These are phyloP conservation scores for Cantharis lateralis DNA, from an alignment of 2,888 invertebrate genomes.

Conservation along the genomic window DNA sequence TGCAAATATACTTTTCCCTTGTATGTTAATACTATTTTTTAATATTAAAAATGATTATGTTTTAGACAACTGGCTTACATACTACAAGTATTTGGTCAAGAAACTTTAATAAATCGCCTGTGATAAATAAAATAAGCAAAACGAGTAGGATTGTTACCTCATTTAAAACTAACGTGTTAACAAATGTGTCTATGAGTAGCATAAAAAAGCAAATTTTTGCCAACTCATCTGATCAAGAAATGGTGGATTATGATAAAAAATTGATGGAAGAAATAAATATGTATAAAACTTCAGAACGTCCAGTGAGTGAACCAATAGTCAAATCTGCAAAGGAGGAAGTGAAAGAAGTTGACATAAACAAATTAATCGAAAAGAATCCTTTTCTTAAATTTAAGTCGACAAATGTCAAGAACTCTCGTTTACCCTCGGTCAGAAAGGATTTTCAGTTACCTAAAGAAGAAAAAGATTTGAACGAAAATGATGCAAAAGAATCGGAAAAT, in stretches of 20 bases:
- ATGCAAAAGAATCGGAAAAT: neutral
- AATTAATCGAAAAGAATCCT: neutral
- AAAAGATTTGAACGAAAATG: neutral
- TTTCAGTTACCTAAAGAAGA: neutral
- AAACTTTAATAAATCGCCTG: conserved; percentile 1
- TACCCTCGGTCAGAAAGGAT: no score
- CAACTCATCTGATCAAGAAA: neutral
- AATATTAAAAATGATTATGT: neutral
- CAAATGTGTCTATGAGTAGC: neutral
- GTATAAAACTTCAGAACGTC: conserved; percentile 3
- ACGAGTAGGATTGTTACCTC: neutral
- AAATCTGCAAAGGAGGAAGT: neutral
- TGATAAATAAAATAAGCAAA: neutral
- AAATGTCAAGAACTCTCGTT: neutral
- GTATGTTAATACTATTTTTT: no score
- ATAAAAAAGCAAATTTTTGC: neutral
- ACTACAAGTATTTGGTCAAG: conserved; percentile 20
- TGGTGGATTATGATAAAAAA: conserved; percentile 12
- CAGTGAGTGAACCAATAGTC: neutral
- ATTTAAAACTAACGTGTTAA: neutral
- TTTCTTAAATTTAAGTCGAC: neutral
- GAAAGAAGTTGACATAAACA: neutral
- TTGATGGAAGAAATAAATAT: conserved; percentile 12
- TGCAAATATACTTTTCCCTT: no score
- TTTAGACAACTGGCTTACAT: neutral